Base-by-base conservation (phyloP, 2,113 vertebrate genomes). In the Oreochromis tanganicae region DNA sequence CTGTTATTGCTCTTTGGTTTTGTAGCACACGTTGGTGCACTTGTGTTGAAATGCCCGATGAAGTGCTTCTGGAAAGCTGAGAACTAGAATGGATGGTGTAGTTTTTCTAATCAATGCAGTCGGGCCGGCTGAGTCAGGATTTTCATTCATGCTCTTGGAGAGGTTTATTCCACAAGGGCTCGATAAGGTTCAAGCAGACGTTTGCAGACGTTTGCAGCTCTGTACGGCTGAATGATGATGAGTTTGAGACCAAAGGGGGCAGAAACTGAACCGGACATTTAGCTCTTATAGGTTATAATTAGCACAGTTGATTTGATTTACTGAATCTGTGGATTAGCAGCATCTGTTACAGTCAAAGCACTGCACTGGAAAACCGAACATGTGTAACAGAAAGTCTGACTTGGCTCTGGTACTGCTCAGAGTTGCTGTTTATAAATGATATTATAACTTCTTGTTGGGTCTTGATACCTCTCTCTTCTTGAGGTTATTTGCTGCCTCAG, bases 401-500 rank as follows among this genome's bases (percentile, higher is more conserved):
- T 38, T 38, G 34, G 61, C 19, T 21, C 61, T 78, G 13, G 27
- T 19, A 0, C 68, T 48, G 41, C 43, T 48, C 71, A 48, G 71
- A 48, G 9, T n/a, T 32, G 71, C 6, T 78, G 3, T 50, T 50
- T 48, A 3, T 48, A 48, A 75, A 29, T 43, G 1, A 24, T 78
- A 7, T 50, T 32, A 0, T 19, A 19, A 10, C 16, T 32, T 50
- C 3, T 50, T 63, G 4, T 34, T 32, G 57, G 57, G 13, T 79
- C 48, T 7, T 24, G 43, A 32, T 56, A 14, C 19, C 5, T 21
- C 50, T 55, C 19, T 80, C 27, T 21, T 82, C 86, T 89, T 68
- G 5, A 79, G 91, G 88, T 91, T 91, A 85, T 68, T 75, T 19
- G 17, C 88, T 57, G 87, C 87, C 88, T 82, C 88, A 52, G 48